Percentiles rank a stretch among this genome's conserved stretches.
Conservation (phyloP, 2,113 vertebrate genomes). For the Heptranchias perlo region DNA sequence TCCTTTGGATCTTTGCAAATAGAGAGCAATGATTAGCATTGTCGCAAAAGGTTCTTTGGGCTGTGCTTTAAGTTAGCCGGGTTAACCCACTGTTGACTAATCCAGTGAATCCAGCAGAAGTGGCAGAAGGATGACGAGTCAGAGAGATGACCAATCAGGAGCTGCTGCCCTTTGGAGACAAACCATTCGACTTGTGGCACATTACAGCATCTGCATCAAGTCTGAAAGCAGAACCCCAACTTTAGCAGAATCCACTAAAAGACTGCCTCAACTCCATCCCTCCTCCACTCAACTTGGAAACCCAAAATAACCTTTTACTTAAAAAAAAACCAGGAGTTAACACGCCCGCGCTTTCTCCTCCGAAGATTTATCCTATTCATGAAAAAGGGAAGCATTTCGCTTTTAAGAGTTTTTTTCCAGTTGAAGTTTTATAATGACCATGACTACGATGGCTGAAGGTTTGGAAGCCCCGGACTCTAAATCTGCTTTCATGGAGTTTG, state of each 20-base stretch:
- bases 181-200: slow-evolving; percentile 89
- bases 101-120: slow-evolving; percentile 71
- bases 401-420: slow-evolving; percentile 38
- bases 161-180: slow-evolving; percentile 95
- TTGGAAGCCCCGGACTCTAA: slow-evolving; percentile 98
- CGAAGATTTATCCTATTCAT: slow-evolving; percentile 14
- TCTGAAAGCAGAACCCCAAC: slow-evolving; percentile 84
- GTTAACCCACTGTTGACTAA: slow-evolving; percentile 65
- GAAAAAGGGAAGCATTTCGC: slow-evolving; percentile 21
- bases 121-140: slow-evolving; percentile 79
- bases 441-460: slow-evolving; percentile 99
- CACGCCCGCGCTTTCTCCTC: slow-evolving; percentile 51
- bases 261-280: slow-evolving; percentile 77
- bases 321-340: slow-evolving; percentile 61
- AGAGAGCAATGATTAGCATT: slow-evolving; percentile 31
- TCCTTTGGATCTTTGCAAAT: slow-evolving; percentile 44
- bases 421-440: slow-evolving; percentile 99
- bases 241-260: slow-evolving; percentile 92
- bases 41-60: not conserved
- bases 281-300: slow-evolving; percentile 61
- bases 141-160: slow-evolving; percentile 87
- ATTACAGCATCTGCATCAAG: slow-evolving; percentile 71
- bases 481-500: slow-evolving; percentile 98
- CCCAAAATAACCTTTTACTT: slow-evolving; percentile 48
- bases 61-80: slow-evolving; percentile 60